A percentile compares a stretch with the other conserved stretches of the same genome.
These are phyloP conservation scores for Leptonema lineaticorne DNA, from an alignment of 1,140 invertebrate species.

Conservation along the genomic window DNA sequence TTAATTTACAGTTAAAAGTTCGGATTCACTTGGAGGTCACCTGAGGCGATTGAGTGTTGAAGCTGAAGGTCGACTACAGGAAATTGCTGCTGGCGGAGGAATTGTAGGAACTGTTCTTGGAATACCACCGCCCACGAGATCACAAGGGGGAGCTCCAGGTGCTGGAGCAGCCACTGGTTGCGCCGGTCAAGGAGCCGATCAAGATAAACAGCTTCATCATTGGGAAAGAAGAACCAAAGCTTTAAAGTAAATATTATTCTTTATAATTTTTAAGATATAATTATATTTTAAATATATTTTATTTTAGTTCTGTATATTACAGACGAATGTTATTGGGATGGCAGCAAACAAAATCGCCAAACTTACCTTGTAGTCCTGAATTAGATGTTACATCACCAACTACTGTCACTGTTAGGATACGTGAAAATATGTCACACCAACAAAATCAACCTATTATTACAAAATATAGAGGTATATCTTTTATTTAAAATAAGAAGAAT, in stretches of 20 bases:
- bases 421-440: constrained; percentile 63
- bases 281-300: neutral
- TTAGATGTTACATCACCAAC: constrained; percentile 82
- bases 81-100: constrained; percentile 66
- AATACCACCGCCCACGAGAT: constrained; percentile 50
- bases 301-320: constrained; percentile 24
- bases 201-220: constrained; percentile 81
- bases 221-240: constrained; percentile 85
- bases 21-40: constrained; percentile 71
- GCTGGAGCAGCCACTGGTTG: constrained; percentile 62
- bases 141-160: constrained; percentile 61
- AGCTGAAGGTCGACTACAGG: constrained; percentile 74
- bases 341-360: constrained; percentile 72
- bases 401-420: constrained; percentile 72
- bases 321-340: constrained; percentile 62
- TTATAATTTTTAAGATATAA: neutral
- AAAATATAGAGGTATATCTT: constrained; percentile 79
- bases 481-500: neutral
- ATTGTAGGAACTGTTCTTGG: constrained; percentile 58
- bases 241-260: constrained; percentile 61
- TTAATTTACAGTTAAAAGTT: constrained; percentile 62
- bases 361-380: constrained; percentile 71
- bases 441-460: constrained; percentile 71
- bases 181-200: constrained; percentile 66
- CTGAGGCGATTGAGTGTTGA: constrained; percentile 75